Conservation (phyloP, 2,113 vertebrate genomes). For the Gnathonemus longibarbis region DNA sequence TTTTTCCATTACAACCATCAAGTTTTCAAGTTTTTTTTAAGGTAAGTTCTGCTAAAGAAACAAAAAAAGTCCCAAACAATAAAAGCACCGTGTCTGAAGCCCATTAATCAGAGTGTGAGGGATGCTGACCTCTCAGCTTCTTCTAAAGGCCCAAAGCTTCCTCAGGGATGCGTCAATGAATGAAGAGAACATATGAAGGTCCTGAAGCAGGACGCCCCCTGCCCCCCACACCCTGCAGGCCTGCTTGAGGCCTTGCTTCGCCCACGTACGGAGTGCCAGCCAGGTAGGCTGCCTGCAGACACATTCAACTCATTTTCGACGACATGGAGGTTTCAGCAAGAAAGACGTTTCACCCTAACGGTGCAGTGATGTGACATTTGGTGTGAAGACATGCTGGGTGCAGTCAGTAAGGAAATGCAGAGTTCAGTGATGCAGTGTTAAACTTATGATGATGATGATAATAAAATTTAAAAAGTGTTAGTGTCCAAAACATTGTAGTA, state of each 20-base stretch:
- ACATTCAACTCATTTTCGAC: not conserved
- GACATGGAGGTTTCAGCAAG: not conserved
- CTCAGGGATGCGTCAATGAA: not conserved
- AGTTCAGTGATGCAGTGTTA: not conserved
- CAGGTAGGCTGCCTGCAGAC: not conserved
- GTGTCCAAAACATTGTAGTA: not conserved
- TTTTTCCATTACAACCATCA: conserved; percentile 30
- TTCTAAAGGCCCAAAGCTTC: not conserved
- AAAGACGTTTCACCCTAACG: not conserved
- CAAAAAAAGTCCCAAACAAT: conserved; percentile 31
- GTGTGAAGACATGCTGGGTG: not conserved
- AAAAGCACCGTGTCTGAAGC: conserved; percentile 4
- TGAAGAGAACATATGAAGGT: not conserved
- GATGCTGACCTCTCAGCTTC: not conserved
- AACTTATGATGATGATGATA: not conserved
- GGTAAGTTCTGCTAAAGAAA: conserved; percentile 27
- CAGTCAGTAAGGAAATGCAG: not conserved
- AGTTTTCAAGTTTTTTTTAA: conserved; percentile 13
- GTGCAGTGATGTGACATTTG: not conserved
- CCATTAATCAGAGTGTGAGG: not conserved
- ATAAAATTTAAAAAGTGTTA: not conserved
- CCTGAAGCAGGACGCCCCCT: not conserved
- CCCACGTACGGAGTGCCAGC: not conserved
- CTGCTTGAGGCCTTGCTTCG: not conserved
- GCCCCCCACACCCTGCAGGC: not conserved